Evolutionary conservation across 2,888 invertebrate species (phyloP).

Genomic region (Ormyrus pomaceus): DNA sequence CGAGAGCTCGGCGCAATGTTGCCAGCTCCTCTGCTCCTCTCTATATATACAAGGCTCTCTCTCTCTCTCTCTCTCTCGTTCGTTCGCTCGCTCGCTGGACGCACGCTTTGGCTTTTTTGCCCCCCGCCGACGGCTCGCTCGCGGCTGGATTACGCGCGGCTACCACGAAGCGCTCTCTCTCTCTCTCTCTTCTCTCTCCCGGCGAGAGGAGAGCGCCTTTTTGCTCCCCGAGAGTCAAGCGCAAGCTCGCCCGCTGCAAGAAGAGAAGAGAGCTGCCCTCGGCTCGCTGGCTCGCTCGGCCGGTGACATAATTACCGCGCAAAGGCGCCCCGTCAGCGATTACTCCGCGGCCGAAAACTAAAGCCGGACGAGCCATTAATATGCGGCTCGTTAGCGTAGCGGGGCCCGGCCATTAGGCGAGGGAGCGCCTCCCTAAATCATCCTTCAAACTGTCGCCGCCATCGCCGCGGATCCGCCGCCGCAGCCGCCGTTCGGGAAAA

Average conservation of each 20-base stretch:
- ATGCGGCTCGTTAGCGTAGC: conserved; percentile 14
- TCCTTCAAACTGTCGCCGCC: conserved; percentile 18
- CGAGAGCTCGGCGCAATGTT: conserved; percentile 62
- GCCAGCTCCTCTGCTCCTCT: conserved; percentile 59
- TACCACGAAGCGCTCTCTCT: conserved; percentile 64
- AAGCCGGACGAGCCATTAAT: conserved; percentile 11
- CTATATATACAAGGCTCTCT: too few relatives aligned
- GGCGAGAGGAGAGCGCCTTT: not conserved
- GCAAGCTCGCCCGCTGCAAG: not conserved
- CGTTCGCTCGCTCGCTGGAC: conserved; percentile 47
- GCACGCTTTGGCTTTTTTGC: conserved; percentile 65
- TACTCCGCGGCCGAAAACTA: too few relatives aligned
- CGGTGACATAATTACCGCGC: not conserved
- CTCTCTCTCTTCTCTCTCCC: conserved; percentile 16
- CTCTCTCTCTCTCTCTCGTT: not conserved
- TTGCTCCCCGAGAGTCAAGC: not conserved
- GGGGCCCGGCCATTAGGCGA: conserved; percentile 15
- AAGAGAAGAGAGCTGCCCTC: not conserved
- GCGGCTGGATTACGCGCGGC: conserved; percentile 68
- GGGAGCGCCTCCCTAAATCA: conserved; percentile 5
- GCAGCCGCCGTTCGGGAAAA: too few relatives aligned
- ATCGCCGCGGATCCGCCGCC: not conserved
- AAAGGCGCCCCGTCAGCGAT: not conserved
- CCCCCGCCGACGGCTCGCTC: conserved; percentile 28
- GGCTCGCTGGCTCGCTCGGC: not conserved